A percentile compares a stretch with the other conserved stretches of the same genome.
phyloP scores from a whole-genome alignment of 2,888 invertebrate species.

The Drosophila nr. perissopoda region DNA sequence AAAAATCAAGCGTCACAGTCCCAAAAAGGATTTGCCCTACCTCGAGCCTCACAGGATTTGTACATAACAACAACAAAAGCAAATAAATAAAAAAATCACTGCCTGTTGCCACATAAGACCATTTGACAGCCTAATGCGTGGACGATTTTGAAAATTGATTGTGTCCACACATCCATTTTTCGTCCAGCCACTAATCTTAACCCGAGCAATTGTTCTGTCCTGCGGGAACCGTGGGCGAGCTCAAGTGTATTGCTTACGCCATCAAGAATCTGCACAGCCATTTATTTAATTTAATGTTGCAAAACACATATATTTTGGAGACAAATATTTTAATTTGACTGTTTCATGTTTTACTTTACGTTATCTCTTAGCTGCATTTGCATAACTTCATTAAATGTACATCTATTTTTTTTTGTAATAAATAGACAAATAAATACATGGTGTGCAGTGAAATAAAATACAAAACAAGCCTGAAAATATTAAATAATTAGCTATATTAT shows the following conservation, averaged over 20 bases:
- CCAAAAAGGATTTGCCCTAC: neutral
- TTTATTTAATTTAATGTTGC: neutral
- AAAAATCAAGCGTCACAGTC: conserved; percentile 38
- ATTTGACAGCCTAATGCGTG: conserved; percentile 62
- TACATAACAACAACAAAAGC: neutral
- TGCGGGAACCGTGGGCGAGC: neutral
- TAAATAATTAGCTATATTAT: neutral
- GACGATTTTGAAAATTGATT: conserved; percentile 69
- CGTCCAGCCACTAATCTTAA: conserved; percentile 21
- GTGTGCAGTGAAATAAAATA: neutral
- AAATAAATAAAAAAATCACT: neutral
- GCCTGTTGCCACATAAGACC: conserved; percentile 8
- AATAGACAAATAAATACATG: neutral
- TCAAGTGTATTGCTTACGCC: conserved; percentile 27
- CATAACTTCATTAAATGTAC: neutral
- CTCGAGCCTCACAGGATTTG: neutral
- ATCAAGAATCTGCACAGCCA: conserved; percentile 45
- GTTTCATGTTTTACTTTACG: neutral
- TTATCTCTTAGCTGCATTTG: neutral
- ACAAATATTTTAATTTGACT: neutral
- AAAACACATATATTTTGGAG: neutral
- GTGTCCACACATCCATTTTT: conserved; percentile 45
- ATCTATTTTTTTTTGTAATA: neutral
- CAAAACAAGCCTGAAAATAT: neutral
- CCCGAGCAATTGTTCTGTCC: conserved; percentile 7